Percentiles rank a stretch among this genome's conserved stretches.
phyloP scores from a whole-genome alignment of 1,140 invertebrate genomes.

The Cyphomyrmex costatus region DNA sequence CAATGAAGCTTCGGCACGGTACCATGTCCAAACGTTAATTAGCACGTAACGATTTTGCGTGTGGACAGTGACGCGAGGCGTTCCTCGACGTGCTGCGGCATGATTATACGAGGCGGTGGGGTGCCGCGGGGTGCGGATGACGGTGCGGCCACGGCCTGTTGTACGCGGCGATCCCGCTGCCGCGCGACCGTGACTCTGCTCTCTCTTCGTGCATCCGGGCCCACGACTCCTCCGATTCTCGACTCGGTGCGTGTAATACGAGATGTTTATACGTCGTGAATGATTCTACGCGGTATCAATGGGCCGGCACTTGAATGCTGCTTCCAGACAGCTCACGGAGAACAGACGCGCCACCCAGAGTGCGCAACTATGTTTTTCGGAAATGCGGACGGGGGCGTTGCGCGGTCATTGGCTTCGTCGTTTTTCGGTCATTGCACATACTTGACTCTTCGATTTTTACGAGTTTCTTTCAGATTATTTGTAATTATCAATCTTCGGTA shows the following conservation, averaged over 20 bases:
- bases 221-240: slow-evolving; percentile 31
- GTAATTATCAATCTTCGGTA: background rate
- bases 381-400: slow-evolving; percentile 26
- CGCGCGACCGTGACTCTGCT: slow-evolving; percentile 81
- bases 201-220: slow-evolving; percentile 71
- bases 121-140: slow-evolving; percentile 77
- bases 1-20: slow-evolving; percentile 73
- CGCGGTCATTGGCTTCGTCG: slow-evolving; percentile 22
- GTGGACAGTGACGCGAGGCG: slow-evolving; percentile 78
- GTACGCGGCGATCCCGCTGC: slow-evolving; percentile 70
- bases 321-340: slow-evolving; percentile 34
- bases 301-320: slow-evolving; percentile 57
- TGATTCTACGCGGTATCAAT: slow-evolving; percentile 72
- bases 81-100: slow-evolving; percentile 70
- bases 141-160: slow-evolving; percentile 77
- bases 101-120: slow-evolving; percentile 73
- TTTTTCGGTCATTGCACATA: slow-evolving; percentile 24
- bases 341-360: slow-evolving; percentile 47
- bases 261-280: slow-evolving; percentile 74
- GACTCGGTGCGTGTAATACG: slow-evolving; percentile 68
- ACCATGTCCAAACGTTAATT: slow-evolving; percentile 79
- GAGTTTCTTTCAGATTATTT: background rate
- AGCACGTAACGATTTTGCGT: slow-evolving; percentile 77
- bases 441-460: background rate
- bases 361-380: slow-evolving; percentile 33